Evolutionary conservation across 2,888 invertebrate species (phyloP).

Genomic region (Stramonita haemastoma): DNA sequence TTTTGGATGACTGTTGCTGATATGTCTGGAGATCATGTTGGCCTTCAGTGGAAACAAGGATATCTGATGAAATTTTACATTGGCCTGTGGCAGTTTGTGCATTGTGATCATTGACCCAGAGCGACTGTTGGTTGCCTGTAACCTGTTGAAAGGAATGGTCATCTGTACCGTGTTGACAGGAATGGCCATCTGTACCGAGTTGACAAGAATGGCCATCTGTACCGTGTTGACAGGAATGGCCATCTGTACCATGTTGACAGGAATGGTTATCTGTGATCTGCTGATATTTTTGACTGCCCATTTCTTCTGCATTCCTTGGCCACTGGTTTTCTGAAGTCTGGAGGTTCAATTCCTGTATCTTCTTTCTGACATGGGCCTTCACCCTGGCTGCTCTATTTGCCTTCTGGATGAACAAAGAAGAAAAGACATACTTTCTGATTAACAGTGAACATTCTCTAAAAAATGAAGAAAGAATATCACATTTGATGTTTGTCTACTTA

Average conservation of each 20-base stretch:
- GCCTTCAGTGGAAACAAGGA: background rate
- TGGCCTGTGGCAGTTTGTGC: background rate
- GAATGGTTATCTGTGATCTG: too few relatives aligned
- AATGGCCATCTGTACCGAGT: too few relatives aligned
- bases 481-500: too few relatives aligned
- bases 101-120: background rate
- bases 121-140: background rate
- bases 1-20: background rate
- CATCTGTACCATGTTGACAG: too few relatives aligned
- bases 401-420: constrained; percentile 54
- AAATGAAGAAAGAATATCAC: too few relatives aligned
- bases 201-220: too few relatives aligned
- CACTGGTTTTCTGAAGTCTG: constrained; percentile 26
- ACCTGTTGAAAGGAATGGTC: too few relatives aligned
- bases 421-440: background rate
- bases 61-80: background rate
- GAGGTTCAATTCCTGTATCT: constrained; percentile 55
- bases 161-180: too few relatives aligned
- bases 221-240: too few relatives aligned
- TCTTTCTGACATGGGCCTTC: constrained; percentile 62
- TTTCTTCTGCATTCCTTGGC: too few relatives aligned
- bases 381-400: constrained; percentile 53
- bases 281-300: too few relatives aligned
- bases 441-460: background rate
- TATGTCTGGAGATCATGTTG: background rate